phyloP scores from a whole-genome alignment of 2,113 vertebrate species.

The Hyaena hyaena region DNA sequence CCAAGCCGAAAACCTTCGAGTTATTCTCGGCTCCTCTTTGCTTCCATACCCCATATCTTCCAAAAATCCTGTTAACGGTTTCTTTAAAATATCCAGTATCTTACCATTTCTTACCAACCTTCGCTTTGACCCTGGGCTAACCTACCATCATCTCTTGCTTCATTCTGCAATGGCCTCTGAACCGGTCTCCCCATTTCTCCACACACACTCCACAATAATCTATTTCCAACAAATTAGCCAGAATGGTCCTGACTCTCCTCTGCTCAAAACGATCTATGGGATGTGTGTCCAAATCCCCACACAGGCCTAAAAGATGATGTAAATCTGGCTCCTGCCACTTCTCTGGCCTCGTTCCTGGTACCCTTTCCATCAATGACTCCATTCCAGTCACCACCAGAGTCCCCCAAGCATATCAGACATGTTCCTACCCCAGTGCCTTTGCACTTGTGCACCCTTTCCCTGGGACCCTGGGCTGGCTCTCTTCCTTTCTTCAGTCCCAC shows the following conservation, averaged over 20 bases:
- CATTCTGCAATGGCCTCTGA: not conserved
- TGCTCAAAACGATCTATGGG: not conserved
- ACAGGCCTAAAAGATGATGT: rapidly evolving
- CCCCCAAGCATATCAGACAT: not conserved
- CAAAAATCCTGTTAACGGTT: not conserved
- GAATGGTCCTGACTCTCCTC: not conserved
- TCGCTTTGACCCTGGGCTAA: not conserved
- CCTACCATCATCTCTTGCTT: not conserved
- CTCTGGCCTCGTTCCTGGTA: not conserved
- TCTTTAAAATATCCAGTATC: not conserved
- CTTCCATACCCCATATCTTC: not conserved
- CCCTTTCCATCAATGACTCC: not conserved
- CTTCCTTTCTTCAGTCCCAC: not conserved
- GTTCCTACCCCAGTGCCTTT: not conserved
- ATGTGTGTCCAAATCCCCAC: not conserved
- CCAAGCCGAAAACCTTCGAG: not conserved
- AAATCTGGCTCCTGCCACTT: not conserved
- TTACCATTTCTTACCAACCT: not conserved
- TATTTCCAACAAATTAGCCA: not conserved
- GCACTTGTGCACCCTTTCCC: not conserved
- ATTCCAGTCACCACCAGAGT: not conserved
- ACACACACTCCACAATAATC: not conserved
- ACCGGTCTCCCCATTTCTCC: not conserved
- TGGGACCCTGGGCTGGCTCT: not conserved
- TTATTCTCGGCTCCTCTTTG: not conserved